Evolutionary conservation across 2,113 vertebrate species (phyloP), one percentile per base, ranked within the genome.

Genomic region (Sorex araneus): DNA sequence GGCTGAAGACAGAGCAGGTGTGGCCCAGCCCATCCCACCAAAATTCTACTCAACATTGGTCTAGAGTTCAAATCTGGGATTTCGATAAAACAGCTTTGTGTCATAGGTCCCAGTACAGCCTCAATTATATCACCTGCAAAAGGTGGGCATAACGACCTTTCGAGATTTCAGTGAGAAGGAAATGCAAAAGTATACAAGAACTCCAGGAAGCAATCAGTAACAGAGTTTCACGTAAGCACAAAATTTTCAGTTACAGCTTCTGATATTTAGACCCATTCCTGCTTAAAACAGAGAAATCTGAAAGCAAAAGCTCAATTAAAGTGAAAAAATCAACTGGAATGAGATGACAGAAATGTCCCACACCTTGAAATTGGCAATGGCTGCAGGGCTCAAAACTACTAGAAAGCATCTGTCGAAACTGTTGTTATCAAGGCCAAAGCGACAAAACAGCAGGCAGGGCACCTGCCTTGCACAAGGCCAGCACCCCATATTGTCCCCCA

Each of bases 261-360:
- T 11, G 84, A 93, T 47, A 73, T 78, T 81, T 66, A 80, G 54
- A 84, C 45, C 19, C 19, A 92, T 54, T 64, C 23, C 67, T 60
- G 67, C 3, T 5, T 88, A 7, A 79, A 73, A 36, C 2, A 84
- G 25, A 78, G 32, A 73, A 88, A 88, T 11, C 5, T 73, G 28
- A 84, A 84, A 93, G 67, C 45, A 57, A 66, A 84, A 94, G 85
- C 18, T 85, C 45, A 79, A 94, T 30, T 57, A 73, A 84, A 66
- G 64, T 36, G 11, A 45, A 23, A 36, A 81, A 40, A 76, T 8
- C 28, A 13, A 77, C 25, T 47, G 36, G 43, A 86, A 67, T 69
- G 16, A 87, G 25, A 79, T 43, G 34, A 80, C 6, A 8, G 13
- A 36, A 89, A 84, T 77, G 30, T 23, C 73, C 40, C 27, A 64